These are phyloP conservation scores for Halyomorpha halys DNA, from an alignment of 1,140 invertebrate species.

Conservation along the genomic window DNA sequence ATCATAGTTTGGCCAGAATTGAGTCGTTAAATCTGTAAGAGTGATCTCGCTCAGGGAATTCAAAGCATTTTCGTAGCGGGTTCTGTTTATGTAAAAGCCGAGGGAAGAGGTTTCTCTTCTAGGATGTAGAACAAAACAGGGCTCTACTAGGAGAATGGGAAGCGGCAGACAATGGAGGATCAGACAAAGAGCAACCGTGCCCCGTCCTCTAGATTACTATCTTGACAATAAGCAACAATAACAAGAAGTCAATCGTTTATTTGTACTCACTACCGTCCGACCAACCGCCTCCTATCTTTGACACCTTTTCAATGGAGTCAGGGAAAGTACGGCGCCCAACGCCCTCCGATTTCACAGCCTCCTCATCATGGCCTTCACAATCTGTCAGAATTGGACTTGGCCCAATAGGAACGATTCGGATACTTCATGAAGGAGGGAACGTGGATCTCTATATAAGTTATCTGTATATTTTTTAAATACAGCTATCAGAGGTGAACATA, in stretches of 20 bases:
- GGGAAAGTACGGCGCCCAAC: slow-evolving; percentile 7
- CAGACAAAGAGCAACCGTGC: slow-evolving; percentile 12
- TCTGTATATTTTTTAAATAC: too few relatives aligned
- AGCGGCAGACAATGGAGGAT: background rate
- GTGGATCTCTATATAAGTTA: too few relatives aligned
- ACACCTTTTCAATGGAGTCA: slow-evolving; percentile 12
- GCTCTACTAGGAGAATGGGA: background rate
- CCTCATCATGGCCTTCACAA: too few relatives aligned
- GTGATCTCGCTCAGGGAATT: too few relatives aligned
- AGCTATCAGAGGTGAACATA: too few relatives aligned
- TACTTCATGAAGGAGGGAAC: too few relatives aligned
- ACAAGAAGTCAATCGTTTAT: slow-evolving; percentile 14
- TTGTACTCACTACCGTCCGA: slow-evolving; percentile 13
- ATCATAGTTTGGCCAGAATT: too few relatives aligned
- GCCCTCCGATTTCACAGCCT: background rate
- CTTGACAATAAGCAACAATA: slow-evolving; percentile 16
- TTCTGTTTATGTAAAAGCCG: slow-evolving; percentile 6
- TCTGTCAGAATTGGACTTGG: too few relatives aligned
- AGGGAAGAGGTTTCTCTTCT: slow-evolving; percentile 1
- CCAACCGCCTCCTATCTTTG: slow-evolving; percentile 11
- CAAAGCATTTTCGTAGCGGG: too few relatives aligned
- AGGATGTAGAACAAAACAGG: slow-evolving; percentile 7
- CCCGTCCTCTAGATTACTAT: slow-evolving; percentile 15
- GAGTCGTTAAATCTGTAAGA: too few relatives aligned
- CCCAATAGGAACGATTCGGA: too few relatives aligned